Evolutionary conservation across 2,797 vertebrate species (phyloP).

Genomic region (Gallinago nigripennis): DNA sequence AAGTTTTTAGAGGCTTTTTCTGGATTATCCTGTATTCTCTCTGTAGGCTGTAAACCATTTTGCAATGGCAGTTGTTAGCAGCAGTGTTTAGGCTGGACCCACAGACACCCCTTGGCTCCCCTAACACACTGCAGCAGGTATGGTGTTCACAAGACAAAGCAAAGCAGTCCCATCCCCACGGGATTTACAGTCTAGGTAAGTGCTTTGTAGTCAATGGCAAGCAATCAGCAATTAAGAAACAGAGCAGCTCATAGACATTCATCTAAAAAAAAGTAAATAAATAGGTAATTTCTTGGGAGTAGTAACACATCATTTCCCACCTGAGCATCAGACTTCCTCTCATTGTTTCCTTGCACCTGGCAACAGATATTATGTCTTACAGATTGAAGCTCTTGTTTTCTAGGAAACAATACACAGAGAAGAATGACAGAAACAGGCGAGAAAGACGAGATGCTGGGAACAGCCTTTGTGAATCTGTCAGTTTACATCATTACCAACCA

Average conservation of each 20-base stretch:
- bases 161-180: not conserved
- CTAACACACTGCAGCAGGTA: not conserved
- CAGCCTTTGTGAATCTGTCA: constrained; percentile 39
- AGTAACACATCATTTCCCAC: constrained; percentile 14
- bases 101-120: not conserved
- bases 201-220: not conserved
- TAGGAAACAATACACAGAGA: not conserved
- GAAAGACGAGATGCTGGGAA: constrained; percentile 1
- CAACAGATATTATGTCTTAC: not conserved
- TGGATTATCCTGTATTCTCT: not conserved
- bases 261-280: not conserved
- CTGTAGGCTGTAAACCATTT: not conserved
- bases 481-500: not conserved
- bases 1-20: not conserved
- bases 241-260: not conserved
- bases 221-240: not conserved
- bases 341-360: constrained; percentile 38
- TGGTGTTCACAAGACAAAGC: not conserved
- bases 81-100: not conserved
- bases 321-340: constrained; percentile 26
- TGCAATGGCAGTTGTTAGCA: not conserved
- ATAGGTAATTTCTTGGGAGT: not conserved
- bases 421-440: constrained; percentile 27
- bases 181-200: not conserved
- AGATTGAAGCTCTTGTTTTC: not conserved